Percentiles rank a stretch among this genome's conserved stretches.
Conservation (phyloP, 2,888 invertebrate genomes). For the Cabera pusaria region DNA sequence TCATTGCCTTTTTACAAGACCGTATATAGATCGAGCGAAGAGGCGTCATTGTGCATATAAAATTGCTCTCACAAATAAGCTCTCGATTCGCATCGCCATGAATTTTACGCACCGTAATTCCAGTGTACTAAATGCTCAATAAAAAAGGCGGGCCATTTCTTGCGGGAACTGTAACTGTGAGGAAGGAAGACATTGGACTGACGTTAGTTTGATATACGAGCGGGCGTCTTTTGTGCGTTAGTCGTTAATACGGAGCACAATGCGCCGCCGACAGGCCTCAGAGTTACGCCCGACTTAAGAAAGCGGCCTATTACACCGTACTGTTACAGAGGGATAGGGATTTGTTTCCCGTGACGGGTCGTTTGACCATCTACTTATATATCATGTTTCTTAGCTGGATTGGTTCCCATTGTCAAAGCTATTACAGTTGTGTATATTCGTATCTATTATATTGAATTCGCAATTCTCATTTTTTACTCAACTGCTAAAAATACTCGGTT, state of each 20-base stretch:
- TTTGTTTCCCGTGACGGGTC: slow-evolving; percentile 23
- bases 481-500: no score
- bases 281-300: slow-evolving; percentile 69
- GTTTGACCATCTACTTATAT: no score
- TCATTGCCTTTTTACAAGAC: slow-evolving; percentile 11
- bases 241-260: slow-evolving; percentile 77
- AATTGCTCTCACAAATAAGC: slow-evolving; percentile 33
- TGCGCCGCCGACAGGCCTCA: slow-evolving; percentile 62
- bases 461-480: no score
- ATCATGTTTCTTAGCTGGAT: no score
- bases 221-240: slow-evolving; percentile 73
- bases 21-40: slow-evolving; percentile 17
- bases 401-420: no score
- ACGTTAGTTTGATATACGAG: slow-evolving; percentile 82
- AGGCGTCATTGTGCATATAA: slow-evolving; percentile 28
- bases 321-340: slow-evolving; percentile 12
- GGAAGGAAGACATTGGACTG: slow-evolving; percentile 81
- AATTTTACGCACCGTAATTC: slow-evolving; percentile 70
- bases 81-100: slow-evolving; percentile 39
- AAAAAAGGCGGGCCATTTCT: slow-evolving; percentile 73
- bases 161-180: slow-evolving; percentile 64
- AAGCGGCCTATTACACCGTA: slow-evolving; percentile 49
- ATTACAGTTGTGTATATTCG: no score
- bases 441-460: no score
- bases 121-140: slow-evolving; percentile 70